phyloP scores from a whole-genome alignment of 2,888 invertebrate genomes.

The Platycheirus albimanus region DNA sequence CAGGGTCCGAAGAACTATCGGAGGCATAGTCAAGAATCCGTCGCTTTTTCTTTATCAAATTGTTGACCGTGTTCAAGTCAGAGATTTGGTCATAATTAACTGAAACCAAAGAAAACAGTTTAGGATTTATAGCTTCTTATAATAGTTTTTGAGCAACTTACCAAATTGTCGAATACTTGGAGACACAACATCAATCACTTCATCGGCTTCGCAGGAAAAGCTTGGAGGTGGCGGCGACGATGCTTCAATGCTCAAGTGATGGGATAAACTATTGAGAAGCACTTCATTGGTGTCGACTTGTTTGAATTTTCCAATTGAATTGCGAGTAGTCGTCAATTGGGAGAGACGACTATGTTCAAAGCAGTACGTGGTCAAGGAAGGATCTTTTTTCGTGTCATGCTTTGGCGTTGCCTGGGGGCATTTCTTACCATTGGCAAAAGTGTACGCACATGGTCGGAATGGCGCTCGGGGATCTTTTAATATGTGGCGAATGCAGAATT shows the following conservation, averaged over 20 bases:
- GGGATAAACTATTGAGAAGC: constrained; percentile 86
- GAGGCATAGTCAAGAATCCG: constrained; percentile 88
- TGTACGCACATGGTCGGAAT: constrained; percentile 90
- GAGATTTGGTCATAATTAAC: constrained; percentile 80
- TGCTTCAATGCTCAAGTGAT: constrained; percentile 84
- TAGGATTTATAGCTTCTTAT: too few relatives aligned
- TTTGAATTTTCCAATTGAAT: constrained; percentile 84
- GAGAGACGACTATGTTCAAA: constrained; percentile 87
- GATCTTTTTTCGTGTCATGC: constrained; percentile 88
- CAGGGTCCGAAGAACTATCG: constrained; percentile 86
- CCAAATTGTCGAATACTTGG: constrained; percentile 85
- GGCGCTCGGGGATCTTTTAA: constrained; percentile 92
- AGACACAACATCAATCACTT: constrained; percentile 84
- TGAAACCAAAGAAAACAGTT: constrained; percentile 51
- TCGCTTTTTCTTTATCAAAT: constrained; percentile 83
- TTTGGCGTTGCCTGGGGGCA: constrained; percentile 91
- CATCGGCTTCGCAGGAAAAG: constrained; percentile 80
- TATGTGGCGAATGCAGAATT: constrained; percentile 92
- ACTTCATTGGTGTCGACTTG: constrained; percentile 87
- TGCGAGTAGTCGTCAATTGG: constrained; percentile 86
- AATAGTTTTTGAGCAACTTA: constrained; percentile 76
- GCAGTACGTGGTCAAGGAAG: constrained; percentile 86
- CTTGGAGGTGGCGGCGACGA: constrained; percentile 76
- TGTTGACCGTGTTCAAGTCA: constrained; percentile 84
- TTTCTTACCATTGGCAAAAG: constrained; percentile 87